These are phyloP conservation scores for Lerema accius DNA, from an alignment of 1,140 invertebrate genomes.

Conservation along the genomic window DNA sequence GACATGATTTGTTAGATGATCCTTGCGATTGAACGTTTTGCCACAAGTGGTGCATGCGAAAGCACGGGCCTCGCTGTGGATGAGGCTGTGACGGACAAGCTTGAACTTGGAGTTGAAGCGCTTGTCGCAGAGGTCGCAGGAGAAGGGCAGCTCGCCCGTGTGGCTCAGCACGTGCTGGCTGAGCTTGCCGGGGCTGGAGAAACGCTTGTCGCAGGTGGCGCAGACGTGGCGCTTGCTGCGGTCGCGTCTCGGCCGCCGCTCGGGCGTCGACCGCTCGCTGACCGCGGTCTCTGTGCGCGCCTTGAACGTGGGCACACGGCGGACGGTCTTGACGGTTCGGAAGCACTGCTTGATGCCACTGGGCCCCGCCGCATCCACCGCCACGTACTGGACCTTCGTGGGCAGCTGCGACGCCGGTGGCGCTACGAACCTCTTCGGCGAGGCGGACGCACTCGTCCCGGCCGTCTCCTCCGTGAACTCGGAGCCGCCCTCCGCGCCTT, in stretches of 20 bases:
- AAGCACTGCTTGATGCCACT: slow-evolving; percentile 78
- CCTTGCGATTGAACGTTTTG: slow-evolving; percentile 88
- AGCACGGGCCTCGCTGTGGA: slow-evolving; percentile 87
- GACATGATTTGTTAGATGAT: slow-evolving; percentile 89
- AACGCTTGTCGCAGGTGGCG: slow-evolving; percentile 83
- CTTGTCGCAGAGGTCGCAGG: slow-evolving; percentile 86
- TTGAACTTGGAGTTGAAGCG: slow-evolving; percentile 88
- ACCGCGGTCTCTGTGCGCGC: slow-evolving; percentile 36
- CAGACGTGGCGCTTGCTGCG: slow-evolving; percentile 80
- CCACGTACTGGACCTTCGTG: slow-evolving; percentile 71
- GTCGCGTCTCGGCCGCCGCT: slow-evolving; percentile 57
- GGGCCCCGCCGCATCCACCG: slow-evolving; percentile 65
- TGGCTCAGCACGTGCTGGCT: slow-evolving; percentile 85
- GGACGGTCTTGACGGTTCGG: slow-evolving; percentile 74
- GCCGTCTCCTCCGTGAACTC: slow-evolving; percentile 70
- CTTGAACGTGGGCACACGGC: slow-evolving; percentile 68
- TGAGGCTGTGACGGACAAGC: slow-evolving; percentile 86
- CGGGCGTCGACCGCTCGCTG: slow-evolving; percentile 38
- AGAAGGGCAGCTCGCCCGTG: slow-evolving; percentile 87
- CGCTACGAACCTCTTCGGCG: slow-evolving; percentile 78
- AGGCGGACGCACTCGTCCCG: slow-evolving; percentile 69
- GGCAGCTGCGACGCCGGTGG: slow-evolving; percentile 71
- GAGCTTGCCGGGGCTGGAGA: slow-evolving; percentile 85
- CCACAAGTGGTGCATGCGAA: slow-evolving; percentile 87
- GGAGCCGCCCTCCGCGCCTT: slow-evolving; percentile 75